Conservation (phyloP, 1,140 invertebrate species). For the Andrena cerasifolii region DNA sequence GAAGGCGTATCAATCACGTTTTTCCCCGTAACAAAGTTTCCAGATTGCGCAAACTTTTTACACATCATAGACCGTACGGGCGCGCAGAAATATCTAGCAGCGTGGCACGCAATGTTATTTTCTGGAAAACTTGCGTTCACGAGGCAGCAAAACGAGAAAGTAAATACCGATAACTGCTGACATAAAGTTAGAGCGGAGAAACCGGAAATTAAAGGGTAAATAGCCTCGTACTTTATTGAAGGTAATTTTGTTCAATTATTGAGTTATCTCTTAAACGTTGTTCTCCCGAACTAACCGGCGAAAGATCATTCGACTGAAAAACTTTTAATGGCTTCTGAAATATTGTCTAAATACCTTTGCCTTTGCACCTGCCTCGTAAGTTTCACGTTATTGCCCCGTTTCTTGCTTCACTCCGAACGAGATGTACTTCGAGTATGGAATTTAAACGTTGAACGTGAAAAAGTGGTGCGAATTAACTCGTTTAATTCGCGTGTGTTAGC, state of each 20-base stretch:
- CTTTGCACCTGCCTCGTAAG: not conserved
- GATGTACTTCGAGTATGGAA: too few species aligned
- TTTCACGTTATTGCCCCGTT: not conserved
- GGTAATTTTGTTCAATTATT: constrained; percentile 25
- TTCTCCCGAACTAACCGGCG: not conserved
- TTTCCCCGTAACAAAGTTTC: constrained; percentile 42
- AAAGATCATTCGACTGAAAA: constrained; percentile 4
- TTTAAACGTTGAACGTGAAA: too few species aligned
- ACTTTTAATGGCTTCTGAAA: constrained; percentile 18
- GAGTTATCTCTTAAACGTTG: constrained; percentile 1
- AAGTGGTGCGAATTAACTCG: too few species aligned
- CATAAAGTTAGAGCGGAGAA: not conserved
- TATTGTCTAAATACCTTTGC: not conserved
- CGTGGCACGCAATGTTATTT: constrained; percentile 32
- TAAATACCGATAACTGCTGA: constrained; percentile 21
- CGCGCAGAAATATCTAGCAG: constrained; percentile 27
- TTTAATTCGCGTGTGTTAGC: too few species aligned
- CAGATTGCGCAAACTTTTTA: constrained; percentile 41
- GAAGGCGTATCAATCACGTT: constrained; percentile 34
- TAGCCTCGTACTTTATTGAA: not conserved
- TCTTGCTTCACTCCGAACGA: too few species aligned
- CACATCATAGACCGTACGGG: not conserved
- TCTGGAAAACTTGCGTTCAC: not conserved
- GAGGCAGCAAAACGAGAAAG: not conserved
- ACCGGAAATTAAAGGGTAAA: constrained; percentile 12